Evolutionary conservation across 2,888 invertebrate genomes (phyloP).

Genomic region (Cataglyphis cursor): DNA sequence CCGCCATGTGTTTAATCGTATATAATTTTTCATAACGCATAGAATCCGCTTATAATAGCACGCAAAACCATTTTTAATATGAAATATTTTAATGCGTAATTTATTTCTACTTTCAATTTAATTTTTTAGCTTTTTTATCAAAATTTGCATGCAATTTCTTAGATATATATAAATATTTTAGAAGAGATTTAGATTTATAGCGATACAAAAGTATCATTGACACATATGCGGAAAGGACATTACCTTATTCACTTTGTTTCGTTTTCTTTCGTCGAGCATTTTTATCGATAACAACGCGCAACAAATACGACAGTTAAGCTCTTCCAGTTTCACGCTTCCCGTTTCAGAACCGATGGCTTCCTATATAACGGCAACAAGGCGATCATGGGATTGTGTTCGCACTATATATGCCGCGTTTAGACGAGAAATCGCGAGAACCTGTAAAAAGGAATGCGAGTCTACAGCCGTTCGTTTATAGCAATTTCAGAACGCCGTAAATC

Average conservation of each 20-base stretch:
- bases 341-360: slow-evolving; percentile 41
- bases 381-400: slow-evolving; percentile 32
- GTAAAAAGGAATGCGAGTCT: slow-evolving; percentile 18
- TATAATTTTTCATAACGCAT: slow-evolving; percentile 18
- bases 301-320: slow-evolving; percentile 38
- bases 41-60: neutral
- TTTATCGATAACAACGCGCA: slow-evolving; percentile 25
- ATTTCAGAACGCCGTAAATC: slow-evolving; percentile 24
- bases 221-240: neutral
- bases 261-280: neutral
- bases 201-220: neutral
- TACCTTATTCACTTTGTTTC: slow-evolving; percentile 23
- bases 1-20: neutral
- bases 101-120: neutral
- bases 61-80: neutral
- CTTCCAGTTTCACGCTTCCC: slow-evolving; percentile 35
- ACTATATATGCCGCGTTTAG: slow-evolving; percentile 3
- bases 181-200: neutral
- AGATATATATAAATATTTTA: neutral
- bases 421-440: slow-evolving; percentile 29
- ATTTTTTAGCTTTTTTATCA: too few species aligned
- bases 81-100: neutral
- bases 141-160: neutral
- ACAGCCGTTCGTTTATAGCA: slow-evolving; percentile 33
- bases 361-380: slow-evolving; percentile 16